Conservation (phyloP, 2,113 vertebrate genomes). For the Oryzias woworae region DNA sequence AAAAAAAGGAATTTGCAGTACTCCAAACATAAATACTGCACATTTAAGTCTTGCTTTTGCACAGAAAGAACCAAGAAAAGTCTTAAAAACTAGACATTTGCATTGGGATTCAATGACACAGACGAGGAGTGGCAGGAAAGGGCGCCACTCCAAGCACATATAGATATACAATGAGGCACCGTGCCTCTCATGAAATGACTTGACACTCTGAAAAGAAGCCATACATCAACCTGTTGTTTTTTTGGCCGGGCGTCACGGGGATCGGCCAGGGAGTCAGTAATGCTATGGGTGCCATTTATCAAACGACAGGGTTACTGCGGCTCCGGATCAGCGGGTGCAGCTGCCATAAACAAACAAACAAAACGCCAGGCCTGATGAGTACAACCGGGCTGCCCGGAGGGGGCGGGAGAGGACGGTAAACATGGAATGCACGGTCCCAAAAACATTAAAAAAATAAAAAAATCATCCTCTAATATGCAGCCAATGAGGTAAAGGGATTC, state of each 20-base stretch:
- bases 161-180: constrained; percentile 9
- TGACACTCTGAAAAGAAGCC: constrained; percentile 64
- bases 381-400: constrained; percentile 35
- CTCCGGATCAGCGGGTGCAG: constrained; percentile 54
- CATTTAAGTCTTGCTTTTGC: background rate
- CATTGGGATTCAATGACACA: background rate
- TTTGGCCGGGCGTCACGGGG: constrained; percentile 49
- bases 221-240: constrained; percentile 67
- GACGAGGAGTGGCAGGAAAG: background rate
- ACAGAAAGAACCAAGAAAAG: background rate
- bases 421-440: background rate
- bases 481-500: constrained; percentile 2
- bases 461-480: background rate
- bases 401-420: constrained; percentile 14
- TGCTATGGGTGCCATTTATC: constrained; percentile 69
- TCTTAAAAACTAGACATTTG: background rate
- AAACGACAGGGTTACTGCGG: constrained; percentile 65
- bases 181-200: constrained; percentile 52
- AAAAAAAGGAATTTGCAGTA: too few species aligned
- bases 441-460: constrained; percentile 3
- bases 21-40: background rate
- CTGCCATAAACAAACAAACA: constrained; percentile 60
- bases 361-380: constrained; percentile 48
- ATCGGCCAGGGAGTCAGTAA: constrained; percentile 65
- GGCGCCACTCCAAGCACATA: constrained; percentile 12